Evolutionary conservation across 2,113 vertebrate genomes (phyloP).

Genomic region (Tiliqua scincoides): DNA sequence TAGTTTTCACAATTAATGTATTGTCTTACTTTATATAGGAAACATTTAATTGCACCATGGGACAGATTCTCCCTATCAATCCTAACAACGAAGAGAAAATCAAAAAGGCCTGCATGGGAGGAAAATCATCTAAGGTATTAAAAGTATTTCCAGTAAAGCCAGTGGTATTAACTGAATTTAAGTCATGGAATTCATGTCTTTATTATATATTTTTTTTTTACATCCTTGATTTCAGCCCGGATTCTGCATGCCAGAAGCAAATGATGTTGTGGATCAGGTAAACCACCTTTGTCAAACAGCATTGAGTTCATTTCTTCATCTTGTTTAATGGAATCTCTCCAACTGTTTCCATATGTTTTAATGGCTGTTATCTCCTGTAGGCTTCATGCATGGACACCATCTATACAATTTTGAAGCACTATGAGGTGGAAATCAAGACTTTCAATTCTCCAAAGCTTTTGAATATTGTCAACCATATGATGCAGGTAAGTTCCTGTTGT

Average conservation of each 20-base stretch:
- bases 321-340: rapidly evolving
- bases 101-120: conserved; percentile 60
- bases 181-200: background rate
- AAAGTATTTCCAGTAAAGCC: background rate
- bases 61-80: conserved; percentile 62
- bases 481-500: conserved; percentile 51
- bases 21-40: conserved; percentile 48
- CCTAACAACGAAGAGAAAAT: conserved; percentile 60
- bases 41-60: conserved; percentile 64
- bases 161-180: rapidly evolving
- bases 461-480: conserved; percentile 56
- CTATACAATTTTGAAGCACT: conserved; percentile 68
- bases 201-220: background rate
- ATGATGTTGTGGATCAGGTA: conserved; percentile 75
- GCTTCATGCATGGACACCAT: conserved; percentile 72
- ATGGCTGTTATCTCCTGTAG: conserved; percentile 43
- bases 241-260: conserved; percentile 68
- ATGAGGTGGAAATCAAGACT: conserved; percentile 62
- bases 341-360: background rate
- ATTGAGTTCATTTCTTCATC: background rate
- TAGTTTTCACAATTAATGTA: background rate
- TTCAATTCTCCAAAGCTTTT: conserved; percentile 52
- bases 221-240: conserved; percentile 71
- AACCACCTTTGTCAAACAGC: background rate
- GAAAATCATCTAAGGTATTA: conserved; percentile 23